A percentile compares a stretch with the other conserved stretches of the same genome.
These are phyloP conservation scores for Andrena dorsata DNA, from an alignment of 2,888 invertebrate genomes.

Conservation along the genomic window DNA sequence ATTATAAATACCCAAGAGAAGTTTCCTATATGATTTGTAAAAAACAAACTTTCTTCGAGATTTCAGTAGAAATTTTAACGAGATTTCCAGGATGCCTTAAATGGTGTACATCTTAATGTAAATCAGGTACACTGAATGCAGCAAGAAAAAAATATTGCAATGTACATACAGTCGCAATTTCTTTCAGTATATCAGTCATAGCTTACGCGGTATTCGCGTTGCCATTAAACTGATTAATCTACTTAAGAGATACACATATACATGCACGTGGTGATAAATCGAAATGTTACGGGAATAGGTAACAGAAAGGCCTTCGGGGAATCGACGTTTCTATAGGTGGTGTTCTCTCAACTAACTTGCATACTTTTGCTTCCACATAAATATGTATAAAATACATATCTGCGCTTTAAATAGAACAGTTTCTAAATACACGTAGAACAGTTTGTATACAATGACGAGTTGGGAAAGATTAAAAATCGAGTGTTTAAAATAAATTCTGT, in stretches of 20 bases:
- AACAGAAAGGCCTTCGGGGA: slow-evolving; percentile 8
- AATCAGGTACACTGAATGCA: slow-evolving; percentile 48
- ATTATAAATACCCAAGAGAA: slow-evolving; percentile 19
- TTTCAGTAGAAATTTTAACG: slow-evolving; percentile 12
- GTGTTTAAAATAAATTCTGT: slow-evolving; percentile 19
- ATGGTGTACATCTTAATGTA: slow-evolving; percentile 26
- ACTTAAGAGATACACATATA: slow-evolving; percentile 19
- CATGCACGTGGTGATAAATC: slow-evolving; percentile 22
- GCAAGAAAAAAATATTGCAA: slow-evolving; percentile 42
- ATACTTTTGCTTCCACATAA: not conserved
- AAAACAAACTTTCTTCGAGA: not conserved
- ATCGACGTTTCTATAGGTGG: slow-evolving; percentile 1
- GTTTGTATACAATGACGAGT: slow-evolving; percentile 12
- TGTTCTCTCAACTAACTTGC: not conserved
- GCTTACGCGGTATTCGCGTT: slow-evolving; percentile 1
- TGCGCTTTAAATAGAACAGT: slow-evolving; percentile 10
- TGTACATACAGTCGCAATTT: not conserved
- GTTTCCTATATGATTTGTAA: slow-evolving; percentile 15
- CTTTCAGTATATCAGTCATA: slow-evolving; percentile 18
- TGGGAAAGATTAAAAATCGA: not conserved
- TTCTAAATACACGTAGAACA: slow-evolving; percentile 42
- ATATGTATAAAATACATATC: slow-evolving; percentile 25
- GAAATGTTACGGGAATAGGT: slow-evolving; percentile 28
- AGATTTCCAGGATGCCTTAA: slow-evolving; percentile 2
- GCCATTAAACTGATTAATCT: slow-evolving; percentile 35